Base-by-base conservation (phyloP, 2,113 vertebrate species). In the Cryptotis parvus region DNA sequence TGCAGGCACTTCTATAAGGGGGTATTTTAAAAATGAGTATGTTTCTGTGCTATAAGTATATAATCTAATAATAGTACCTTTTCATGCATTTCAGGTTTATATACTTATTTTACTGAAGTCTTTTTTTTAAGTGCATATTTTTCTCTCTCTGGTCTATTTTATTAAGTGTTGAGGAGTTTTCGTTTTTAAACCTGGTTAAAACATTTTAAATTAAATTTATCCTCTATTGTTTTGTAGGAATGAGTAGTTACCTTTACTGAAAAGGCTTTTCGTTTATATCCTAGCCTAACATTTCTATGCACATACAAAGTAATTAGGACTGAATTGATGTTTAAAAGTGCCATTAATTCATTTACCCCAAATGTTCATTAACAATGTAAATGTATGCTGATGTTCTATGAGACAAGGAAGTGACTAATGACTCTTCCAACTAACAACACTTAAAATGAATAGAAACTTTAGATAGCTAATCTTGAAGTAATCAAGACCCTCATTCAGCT, bases 331-430 rank as follows among this genome's bases (percentile, higher is more conserved):
- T 99, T 98, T 98, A 98, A 98, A 98, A 98, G 98, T 98, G 98
- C 98, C 98, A 98, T 99, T 98, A 99, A 98, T 98, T 98, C 98
- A 98, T 99, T 98, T 98, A 98, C 98, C 98, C 97, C 98, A 98
- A 98, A 98, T 98, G 98, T 99, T 99, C 98, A 98, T 99, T 98
- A 99, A 99, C 98, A 97, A 99, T 99, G 99, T 99, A 99, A 99
- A 99, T 99, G 98, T 99, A 98, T 98, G 98, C 98, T 98, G 98
- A 99, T 98, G 98, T 98, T 98, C 98, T 98, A 97, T 98, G 98
- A 98, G 98, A 98, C 98, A 97, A 96, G 98, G 98, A 98, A 98
- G 97, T 98, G 98, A 98, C 98, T 98, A 98, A 98, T 98, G 98
- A 98, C 98, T 98, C 98, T 98, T 98, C 98, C 97, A 98, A 98